phyloP scores from a whole-genome alignment of 2,888 invertebrate genomes.

The Drosophila anomalipes region DNA sequence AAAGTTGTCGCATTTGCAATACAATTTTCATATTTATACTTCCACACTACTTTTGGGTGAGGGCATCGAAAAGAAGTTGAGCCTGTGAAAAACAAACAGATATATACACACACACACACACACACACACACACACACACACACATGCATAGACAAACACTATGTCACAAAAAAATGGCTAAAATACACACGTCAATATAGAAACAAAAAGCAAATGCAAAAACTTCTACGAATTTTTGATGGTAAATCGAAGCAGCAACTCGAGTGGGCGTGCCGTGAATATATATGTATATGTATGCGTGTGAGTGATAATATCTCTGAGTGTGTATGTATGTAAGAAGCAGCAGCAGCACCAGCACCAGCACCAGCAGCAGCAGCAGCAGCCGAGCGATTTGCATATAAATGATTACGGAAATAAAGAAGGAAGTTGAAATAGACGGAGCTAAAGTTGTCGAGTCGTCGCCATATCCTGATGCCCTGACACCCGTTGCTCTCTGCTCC shows the following conservation, averaged over 20 bases:
- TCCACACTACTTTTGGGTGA: neutral
- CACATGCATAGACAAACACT: slow-evolving; percentile 19
- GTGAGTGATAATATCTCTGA: slow-evolving; percentile 30
- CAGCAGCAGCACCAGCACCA: slow-evolving; percentile 40
- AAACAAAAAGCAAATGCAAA: slow-evolving; percentile 39
- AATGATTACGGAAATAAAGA: slow-evolving; percentile 82
- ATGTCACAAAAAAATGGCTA: slow-evolving; percentile 22
- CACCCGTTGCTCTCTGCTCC: neutral
- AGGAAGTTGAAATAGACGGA: slow-evolving; percentile 78
- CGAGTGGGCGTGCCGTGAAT: slow-evolving; percentile 31
- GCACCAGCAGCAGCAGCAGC: slow-evolving; percentile 31
- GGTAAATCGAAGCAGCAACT: slow-evolving; percentile 71
- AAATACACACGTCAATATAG: slow-evolving; percentile 30
- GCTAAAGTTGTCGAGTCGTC: slow-evolving; percentile 53
- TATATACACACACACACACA: slow-evolving; percentile 23
- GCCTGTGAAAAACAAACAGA: slow-evolving; percentile 8
- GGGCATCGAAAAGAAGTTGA: slow-evolving; percentile 19
- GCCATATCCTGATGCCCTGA: slow-evolving; percentile 20
- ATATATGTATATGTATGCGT: slow-evolving; percentile 32
- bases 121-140: slow-evolving; percentile 15
- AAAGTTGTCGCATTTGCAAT: neutral
- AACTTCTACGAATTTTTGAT: slow-evolving; percentile 63
- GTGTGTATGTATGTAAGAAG: slow-evolving; percentile 34
- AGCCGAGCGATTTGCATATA: slow-evolving; percentile 78
- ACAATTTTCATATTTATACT: neutral